Evolutionary conservation across 2,113 vertebrate species (phyloP).

Genomic region (Laticauda colubrina): DNA sequence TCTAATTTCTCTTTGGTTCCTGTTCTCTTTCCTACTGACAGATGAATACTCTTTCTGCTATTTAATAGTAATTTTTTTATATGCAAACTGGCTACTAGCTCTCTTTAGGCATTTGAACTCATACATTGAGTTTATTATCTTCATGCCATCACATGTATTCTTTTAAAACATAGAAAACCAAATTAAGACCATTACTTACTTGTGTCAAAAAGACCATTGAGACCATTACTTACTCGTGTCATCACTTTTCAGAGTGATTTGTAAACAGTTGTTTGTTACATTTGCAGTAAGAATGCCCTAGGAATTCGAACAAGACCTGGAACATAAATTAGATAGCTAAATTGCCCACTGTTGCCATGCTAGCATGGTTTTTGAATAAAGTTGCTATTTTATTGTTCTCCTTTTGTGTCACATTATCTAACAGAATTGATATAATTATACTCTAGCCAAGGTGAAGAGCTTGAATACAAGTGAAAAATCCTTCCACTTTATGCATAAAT

Average conservation of each 20-base stretch:
- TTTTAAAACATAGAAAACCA: constrained; percentile 14
- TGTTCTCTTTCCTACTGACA: constrained; percentile 11
- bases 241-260: constrained; percentile 49
- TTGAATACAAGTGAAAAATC: neutral
- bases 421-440: constrained; percentile 44
- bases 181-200: constrained; percentile 40
- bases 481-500: constrained; percentile 18
- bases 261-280: constrained; percentile 44
- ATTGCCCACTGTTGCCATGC: constrained; percentile 54
- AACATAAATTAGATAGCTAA: constrained; percentile 58
- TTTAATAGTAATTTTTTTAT: constrained; percentile 36
- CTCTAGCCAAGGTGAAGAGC: constrained; percentile 33
- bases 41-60: constrained; percentile 31
- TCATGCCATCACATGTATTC: constrained; percentile 30
- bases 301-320: constrained; percentile 57
- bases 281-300: constrained; percentile 46
- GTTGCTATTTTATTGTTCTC: constrained; percentile 53
- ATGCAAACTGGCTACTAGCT: neutral
- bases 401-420: constrained; percentile 49
- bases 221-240: constrained; percentile 31
- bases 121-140: constrained; percentile 4
- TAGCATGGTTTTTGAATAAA: constrained; percentile 37
- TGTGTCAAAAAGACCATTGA: neutral
- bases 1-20: constrained; percentile 31
- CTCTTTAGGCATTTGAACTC: constrained; percentile 32